Percentiles rank a stretch among this genome's conserved stretches.
phyloP scores from a whole-genome alignment of 1,140 invertebrate genomes.

The Drosophila ambigua region DNA sequence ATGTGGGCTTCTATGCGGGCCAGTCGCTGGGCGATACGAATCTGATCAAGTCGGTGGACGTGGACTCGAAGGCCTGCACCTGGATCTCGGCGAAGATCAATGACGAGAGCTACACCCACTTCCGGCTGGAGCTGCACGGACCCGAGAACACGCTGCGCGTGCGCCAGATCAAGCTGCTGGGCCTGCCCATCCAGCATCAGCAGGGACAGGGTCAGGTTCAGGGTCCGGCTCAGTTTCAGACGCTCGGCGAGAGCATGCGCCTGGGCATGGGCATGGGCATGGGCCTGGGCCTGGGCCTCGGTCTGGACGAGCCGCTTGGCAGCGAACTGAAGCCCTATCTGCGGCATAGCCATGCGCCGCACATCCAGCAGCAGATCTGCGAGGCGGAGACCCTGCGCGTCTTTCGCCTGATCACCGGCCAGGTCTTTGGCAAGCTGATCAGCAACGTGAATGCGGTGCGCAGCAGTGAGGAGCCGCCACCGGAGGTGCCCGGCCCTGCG shows the following conservation, averaged over 20 bases:
- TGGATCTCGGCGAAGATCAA: slow-evolving; percentile 94
- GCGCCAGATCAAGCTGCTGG: slow-evolving; percentile 89
- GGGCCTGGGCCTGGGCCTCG: no score
- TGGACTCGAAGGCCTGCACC: slow-evolving; percentile 90
- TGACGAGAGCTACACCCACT: slow-evolving; percentile 78
- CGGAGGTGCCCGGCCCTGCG: slow-evolving; percentile 12
- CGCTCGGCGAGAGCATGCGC: no score
- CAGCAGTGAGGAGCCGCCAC: slow-evolving; percentile 83
- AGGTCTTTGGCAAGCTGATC: slow-evolving; percentile 97
- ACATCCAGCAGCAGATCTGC: slow-evolving; percentile 93
- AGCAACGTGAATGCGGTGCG: slow-evolving; percentile 46
- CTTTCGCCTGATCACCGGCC: slow-evolving; percentile 93
- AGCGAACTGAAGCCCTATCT: slow-evolving; percentile 46
- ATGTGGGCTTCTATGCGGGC: slow-evolving; percentile 92
- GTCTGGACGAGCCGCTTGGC: not conserved
- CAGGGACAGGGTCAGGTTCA: not conserved
- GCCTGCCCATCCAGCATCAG: slow-evolving; percentile 49
- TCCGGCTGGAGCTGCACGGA: slow-evolving; percentile 94
- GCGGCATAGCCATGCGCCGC: slow-evolving; percentile 76
- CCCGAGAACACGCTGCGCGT: slow-evolving; percentile 95
- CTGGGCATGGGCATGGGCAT: no score
- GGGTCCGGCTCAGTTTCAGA: slow-evolving; percentile 15
- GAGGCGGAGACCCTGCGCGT: slow-evolving; percentile 96
- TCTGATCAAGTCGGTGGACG: slow-evolving; percentile 91
- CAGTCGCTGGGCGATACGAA: slow-evolving; percentile 91